Evolutionary conservation across 2,888 invertebrate genomes (phyloP).

Genomic region (Caenorhabditis afra): DNA sequence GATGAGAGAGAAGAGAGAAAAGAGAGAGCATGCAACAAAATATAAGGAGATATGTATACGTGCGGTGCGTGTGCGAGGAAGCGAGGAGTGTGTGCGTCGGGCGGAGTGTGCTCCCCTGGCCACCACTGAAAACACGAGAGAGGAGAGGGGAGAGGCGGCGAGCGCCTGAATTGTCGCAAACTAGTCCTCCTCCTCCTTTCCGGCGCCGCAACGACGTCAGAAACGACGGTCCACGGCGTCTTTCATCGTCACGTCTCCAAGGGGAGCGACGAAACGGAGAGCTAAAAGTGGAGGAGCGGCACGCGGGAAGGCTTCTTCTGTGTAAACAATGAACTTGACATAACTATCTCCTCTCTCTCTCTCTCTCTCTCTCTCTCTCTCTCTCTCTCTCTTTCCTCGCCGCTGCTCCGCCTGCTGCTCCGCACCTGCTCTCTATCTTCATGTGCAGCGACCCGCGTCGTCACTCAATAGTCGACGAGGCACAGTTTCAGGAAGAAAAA

Average conservation of each 20-base stretch:
- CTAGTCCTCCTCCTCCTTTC: slow-evolving; percentile 25
- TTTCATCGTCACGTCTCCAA: too few relatives aligned
- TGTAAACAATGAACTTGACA: slow-evolving; percentile 53
- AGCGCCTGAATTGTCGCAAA: slow-evolving; percentile 29
- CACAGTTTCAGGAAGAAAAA: neutral
- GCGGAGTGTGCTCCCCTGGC: slow-evolving; percentile 29
- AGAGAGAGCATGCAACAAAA: slow-evolving; percentile 42
- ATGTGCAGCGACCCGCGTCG: too few relatives aligned
- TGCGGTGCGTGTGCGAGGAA: slow-evolving; percentile 29
- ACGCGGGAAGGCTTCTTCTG: slow-evolving; percentile 7
- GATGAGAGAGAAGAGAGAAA: slow-evolving; percentile 12
- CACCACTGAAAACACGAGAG: slow-evolving; percentile 46
- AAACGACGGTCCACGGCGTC: too few relatives aligned
- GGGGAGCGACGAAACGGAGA: neutral
- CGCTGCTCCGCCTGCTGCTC: slow-evolving; percentile 10
- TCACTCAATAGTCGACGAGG: too few relatives aligned
- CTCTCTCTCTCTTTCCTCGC: slow-evolving; percentile 6
- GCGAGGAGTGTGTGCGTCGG: slow-evolving; percentile 39
- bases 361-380: slow-evolving; percentile 2
- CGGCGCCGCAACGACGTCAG: slow-evolving; percentile 20
- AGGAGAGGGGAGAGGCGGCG: slow-evolving; percentile 9
- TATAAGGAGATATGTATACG: slow-evolving; percentile 52
- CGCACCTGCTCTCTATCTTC: slow-evolving; percentile 4
- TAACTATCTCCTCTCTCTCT: slow-evolving; percentile 11
- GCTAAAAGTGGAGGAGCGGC: neutral